Base-by-base conservation (phyloP, 2,888 invertebrate species). In the Ctenicera cuprea region DNA sequence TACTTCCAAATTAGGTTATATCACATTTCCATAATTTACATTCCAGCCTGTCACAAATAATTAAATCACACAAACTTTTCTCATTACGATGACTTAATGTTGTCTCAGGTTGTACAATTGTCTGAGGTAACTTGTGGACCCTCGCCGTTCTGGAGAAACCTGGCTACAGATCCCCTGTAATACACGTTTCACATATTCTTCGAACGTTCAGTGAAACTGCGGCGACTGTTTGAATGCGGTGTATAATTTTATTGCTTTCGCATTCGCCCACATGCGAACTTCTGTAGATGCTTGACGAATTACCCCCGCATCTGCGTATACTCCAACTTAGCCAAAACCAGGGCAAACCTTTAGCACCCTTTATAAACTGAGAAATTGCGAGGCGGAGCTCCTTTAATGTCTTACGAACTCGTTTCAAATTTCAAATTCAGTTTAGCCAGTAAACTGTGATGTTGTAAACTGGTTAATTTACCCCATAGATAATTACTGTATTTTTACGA, bases 11-110 rank as follows among this genome's bases (percentile, higher is more conserved):
- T 79, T 79, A 77, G 75, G 77, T 80, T 77, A 78, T 77, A 78
- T 77, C 74, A 78, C 73, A 80, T 80, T 81, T 81, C 74, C 80
- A 80, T 80, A 80, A 81, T 81, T 79, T 78, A 78, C 76, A 77
- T 80, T 79, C 78, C 73, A 73, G 77, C 76, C 78, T 77, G 79
- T 78, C 78, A 76, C 78, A 80, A 78, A 80, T 80, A 79, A 80
- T 80, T 80, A 79, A 78, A 78, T 80, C 78, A 80, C 64, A 69
- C 76, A 79, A 81, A 81, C 77, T 81, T 81, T 81, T 80, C 81
- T 81, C 81, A 80, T 81, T 81, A 81, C 78, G 64, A 72, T 72
- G 64, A 75, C 75, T 74, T 71, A 63, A 74, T 74, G 71, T 70
- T 73, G 50, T 71, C 71, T 71, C 70, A 66, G 61, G 66, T 73